Percentiles rank a stretch among this genome's conserved stretches.
Evolutionary conservation across 2,113 vertebrate genomes (phyloP).

Genomic region (Seriola dumerili): DNA sequence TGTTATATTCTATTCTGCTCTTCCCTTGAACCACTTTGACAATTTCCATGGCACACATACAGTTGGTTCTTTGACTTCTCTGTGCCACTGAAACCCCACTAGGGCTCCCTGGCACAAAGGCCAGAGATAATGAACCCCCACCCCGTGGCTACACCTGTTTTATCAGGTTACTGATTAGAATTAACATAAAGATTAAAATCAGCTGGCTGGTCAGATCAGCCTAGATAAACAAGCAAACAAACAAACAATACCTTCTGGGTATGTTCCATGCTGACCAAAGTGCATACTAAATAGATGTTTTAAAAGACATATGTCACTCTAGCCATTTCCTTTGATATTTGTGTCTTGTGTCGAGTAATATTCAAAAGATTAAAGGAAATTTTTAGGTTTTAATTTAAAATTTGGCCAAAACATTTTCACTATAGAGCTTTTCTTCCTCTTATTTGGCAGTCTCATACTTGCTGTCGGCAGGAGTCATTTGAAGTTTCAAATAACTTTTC

Average conservation of each 20-base stretch:
- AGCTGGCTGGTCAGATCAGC: neutral
- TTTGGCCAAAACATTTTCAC: conserved; percentile 6
- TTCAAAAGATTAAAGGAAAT: neutral
- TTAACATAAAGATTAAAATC: conserved; percentile 32
- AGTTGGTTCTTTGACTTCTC: conserved; percentile 12
- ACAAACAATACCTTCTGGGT: neutral
- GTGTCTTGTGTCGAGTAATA: neutral
- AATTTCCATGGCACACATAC: conserved; percentile 31
- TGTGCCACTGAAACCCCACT: conserved; percentile 10
- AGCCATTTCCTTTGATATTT: neutral
- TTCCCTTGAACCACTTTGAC: conserved; percentile 37
- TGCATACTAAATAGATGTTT: neutral
- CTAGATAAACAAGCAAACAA: neutral
- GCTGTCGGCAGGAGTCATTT: neutral
- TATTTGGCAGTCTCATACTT: conserved; percentile 8
- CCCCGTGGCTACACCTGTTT: conserved; percentile 20
- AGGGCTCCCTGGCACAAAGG: conserved; percentile 30
- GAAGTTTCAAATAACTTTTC: conserved; percentile 48
- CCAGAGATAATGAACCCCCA: conserved; percentile 32
- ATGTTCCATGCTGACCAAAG: neutral
- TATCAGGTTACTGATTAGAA: conserved; percentile 23
- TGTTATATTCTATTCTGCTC: conserved; percentile 7
- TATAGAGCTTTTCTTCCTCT: neutral
- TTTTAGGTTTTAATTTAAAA: conserved; percentile 28
- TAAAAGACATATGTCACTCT: neutral